phyloP scores from a whole-genome alignment of 2,113 vertebrate genomes.

The Chascanopsetta lugubris region DNA sequence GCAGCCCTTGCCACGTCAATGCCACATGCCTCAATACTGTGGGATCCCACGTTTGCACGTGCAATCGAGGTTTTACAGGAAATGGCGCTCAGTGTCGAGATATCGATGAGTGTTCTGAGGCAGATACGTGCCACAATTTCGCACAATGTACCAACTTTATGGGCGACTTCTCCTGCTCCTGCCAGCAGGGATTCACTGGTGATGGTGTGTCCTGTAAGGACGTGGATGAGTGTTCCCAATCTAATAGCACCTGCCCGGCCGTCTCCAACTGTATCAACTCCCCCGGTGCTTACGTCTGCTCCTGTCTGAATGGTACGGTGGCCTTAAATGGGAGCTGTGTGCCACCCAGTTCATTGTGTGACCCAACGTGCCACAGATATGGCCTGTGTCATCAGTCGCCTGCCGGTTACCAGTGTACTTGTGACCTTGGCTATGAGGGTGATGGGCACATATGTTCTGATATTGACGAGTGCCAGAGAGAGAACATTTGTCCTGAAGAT shows the following conservation, averaged over 20 bases:
- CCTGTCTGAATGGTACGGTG: slow-evolving; percentile 83
- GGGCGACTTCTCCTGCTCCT: slow-evolving; percentile 79
- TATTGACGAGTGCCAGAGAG: slow-evolving; percentile 79
- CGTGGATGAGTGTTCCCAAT: slow-evolving; percentile 77
- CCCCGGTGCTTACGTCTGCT: slow-evolving; percentile 81
- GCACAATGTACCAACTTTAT: slow-evolving; percentile 78
- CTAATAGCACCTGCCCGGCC: slow-evolving; percentile 70
- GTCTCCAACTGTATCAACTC: slow-evolving; percentile 82
- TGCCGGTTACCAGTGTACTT: slow-evolving; percentile 79
- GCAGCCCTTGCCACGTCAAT: slow-evolving; percentile 75
- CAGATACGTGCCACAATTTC: slow-evolving; percentile 62
- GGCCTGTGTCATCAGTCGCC: slow-evolving; percentile 81
- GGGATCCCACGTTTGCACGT: slow-evolving; percentile 80
- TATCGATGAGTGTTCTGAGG: slow-evolving; percentile 77
- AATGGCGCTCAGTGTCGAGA: slow-evolving; percentile 79
- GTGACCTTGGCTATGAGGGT: slow-evolving; percentile 81
- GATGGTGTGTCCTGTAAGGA: slow-evolving; percentile 80
- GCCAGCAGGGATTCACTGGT: slow-evolving; percentile 78
- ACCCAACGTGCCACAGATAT: slow-evolving; percentile 74
- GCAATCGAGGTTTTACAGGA: slow-evolving; percentile 78
- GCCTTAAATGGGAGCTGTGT: slow-evolving; percentile 72
- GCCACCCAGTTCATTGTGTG: slow-evolving; percentile 70
- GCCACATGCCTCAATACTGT: slow-evolving; percentile 81
- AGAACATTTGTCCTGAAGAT: slow-evolving; percentile 76
- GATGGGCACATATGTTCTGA: slow-evolving; percentile 79